Conservation (phyloP, 2,113 vertebrate genomes). For the cattle (Bos taurus) region DNA sequence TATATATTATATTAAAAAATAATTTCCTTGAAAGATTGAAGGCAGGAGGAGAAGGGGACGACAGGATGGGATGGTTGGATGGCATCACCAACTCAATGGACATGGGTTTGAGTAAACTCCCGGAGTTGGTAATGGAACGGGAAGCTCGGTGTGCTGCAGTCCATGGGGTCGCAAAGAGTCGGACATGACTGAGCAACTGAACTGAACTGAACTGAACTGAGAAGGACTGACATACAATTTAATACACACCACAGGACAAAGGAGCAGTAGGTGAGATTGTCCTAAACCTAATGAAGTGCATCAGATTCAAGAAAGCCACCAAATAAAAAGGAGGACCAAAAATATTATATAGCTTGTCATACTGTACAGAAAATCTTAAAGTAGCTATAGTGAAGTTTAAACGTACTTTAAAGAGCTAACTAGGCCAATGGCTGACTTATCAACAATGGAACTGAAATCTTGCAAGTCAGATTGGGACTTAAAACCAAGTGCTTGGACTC, state of each 20-base stretch:
- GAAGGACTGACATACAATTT: neutral
- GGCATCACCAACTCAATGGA: neutral
- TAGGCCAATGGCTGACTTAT: neutral
- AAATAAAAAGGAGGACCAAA: neutral
- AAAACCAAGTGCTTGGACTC: neutral
- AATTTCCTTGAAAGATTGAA: neutral
- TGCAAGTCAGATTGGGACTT: neutral
- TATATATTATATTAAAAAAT: neutral
- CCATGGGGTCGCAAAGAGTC: fast-evolving
- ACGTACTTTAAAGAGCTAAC: neutral
- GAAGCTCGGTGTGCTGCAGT: neutral
- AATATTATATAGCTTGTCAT: neutral
- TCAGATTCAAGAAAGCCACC: neutral
- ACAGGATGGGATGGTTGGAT: neutral
- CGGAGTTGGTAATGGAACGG: neutral
- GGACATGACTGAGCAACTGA: neutral
- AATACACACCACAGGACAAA: neutral
- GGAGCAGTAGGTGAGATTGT: neutral
- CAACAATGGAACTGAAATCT: neutral
- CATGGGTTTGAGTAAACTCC: neutral
- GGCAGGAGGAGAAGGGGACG: fast-evolving
- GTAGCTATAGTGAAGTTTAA: neutral
- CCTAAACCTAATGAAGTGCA: neutral
- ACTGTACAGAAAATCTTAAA: neutral
- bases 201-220: neutral